Evolutionary conservation across 2,888 invertebrate species (phyloP).

Genomic region (Oscheius sp.): DNA sequence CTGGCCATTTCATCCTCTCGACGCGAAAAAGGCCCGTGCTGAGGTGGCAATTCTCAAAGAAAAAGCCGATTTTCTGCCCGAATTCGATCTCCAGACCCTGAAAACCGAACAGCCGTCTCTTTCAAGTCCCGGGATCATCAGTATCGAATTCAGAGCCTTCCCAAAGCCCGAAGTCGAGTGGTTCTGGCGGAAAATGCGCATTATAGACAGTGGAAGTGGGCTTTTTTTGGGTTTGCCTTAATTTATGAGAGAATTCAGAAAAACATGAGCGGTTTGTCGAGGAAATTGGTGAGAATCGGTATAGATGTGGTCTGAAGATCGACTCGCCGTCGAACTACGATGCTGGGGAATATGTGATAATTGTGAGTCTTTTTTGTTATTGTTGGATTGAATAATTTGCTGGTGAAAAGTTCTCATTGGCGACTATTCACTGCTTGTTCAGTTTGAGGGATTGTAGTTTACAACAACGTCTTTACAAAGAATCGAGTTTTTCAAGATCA

Average conservation of each 20-base stretch:
- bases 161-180: not conserved
- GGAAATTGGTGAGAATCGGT: constrained; percentile 1
- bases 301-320: not conserved
- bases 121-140: constrained; percentile 2
- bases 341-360: not conserved
- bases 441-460: no score
- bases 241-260: not conserved
- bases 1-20: no score
- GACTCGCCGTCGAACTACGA: constrained; percentile 11
- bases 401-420: no score
- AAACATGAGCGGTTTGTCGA: not conserved
- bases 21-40: not conserved
- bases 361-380: not conserved
- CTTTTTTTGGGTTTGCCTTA: not conserved
- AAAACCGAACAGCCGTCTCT: not conserved
- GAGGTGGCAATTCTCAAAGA: not conserved
- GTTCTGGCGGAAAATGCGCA: not conserved
- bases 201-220: not conserved
- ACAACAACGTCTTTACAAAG: no score
- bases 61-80: not conserved
- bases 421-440: no score
- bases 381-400: no score
- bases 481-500: no score
- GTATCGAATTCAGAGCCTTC: not conserved
- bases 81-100: no score